Evolutionary conservation across 2,113 vertebrate genomes (phyloP).

Genomic region (Stomatorhinus ivindoensis): DNA sequence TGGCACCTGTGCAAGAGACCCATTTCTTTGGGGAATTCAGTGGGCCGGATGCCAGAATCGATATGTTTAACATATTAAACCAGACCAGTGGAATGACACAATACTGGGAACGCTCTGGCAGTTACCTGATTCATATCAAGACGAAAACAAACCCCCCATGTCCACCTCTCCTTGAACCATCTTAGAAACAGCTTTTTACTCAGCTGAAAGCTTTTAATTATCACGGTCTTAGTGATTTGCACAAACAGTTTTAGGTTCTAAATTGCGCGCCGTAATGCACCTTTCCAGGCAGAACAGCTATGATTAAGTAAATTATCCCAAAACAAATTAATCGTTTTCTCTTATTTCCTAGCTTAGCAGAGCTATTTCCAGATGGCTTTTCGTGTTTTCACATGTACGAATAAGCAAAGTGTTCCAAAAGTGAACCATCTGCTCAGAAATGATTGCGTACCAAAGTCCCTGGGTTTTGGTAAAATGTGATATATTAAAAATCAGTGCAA

Average conservation of each 20-base stretch:
- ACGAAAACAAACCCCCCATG: not conserved
- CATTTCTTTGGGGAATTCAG: not conserved
- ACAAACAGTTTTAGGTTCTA: not conserved
- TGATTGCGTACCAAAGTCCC: not conserved
- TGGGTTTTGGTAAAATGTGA: not conserved
- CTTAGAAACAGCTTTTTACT: not conserved
- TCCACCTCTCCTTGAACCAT: not conserved
- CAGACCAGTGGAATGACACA: not conserved
- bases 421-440: not conserved
- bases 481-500: not conserved
- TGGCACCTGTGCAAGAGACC: not conserved
- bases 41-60: not conserved
- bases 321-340: not conserved
- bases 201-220: not conserved
- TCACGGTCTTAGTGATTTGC: not conserved
- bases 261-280: not conserved
- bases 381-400: not conserved
- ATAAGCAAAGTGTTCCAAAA: not conserved
- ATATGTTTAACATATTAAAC: not conserved
- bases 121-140: not conserved
- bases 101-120: not conserved
- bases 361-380: not conserved
- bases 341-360: not conserved
- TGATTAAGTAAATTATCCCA: conserved; percentile 1
- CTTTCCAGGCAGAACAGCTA: not conserved